Evolutionary conservation across 2,888 invertebrate genomes (phyloP), one percentile per base, ranked within the genome.

Genomic region (Lasioglossum figueresi): DNA sequence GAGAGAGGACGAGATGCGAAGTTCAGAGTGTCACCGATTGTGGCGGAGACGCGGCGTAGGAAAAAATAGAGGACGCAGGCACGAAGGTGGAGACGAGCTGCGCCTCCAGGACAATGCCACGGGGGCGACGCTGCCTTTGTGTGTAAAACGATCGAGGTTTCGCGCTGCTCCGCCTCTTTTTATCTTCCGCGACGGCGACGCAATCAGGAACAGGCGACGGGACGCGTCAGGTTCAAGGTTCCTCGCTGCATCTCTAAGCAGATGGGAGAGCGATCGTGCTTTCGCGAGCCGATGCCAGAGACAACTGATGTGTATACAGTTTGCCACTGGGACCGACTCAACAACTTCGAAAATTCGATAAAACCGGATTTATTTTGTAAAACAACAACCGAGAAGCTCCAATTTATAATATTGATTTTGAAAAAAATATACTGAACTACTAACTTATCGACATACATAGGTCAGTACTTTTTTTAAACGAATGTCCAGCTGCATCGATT

Each of bases 61-160:
- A 40, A 52, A 77, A 84, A 80, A 84, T 70, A 37, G 43, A 75
- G 66, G 56, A 82, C 72, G 56, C 52, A 37, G 4, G 73, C 56
- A 48, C n/a, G 72, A 73, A 79, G 80, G 81, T 79, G 82, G 76
- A 84, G 83, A 68, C 40, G 75, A 80, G 71, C 76, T 79, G 66
- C 76, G 68, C 83, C 83, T 83, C 14, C 27, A 8, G 85, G 87
- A 91, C 89, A 90, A 90, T 90, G 88, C 87, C 80, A 86, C 87
- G 89, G 88, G 89, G 90, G 90, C 90, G 91, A 89, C 81, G 76
- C 59, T 72, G 82, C 87, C 89, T 91, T 90, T 90, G 89, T 89
- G 87, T 90, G 90, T 84, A 89, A 89, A 90, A 89, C 87, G 89
- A 85, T 84, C 85, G 84, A 88, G 87, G 88, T 87, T 89, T 89